Conservation (phyloP, 2,888 invertebrate genomes). For the Steinernema carpocapsae region DNA sequence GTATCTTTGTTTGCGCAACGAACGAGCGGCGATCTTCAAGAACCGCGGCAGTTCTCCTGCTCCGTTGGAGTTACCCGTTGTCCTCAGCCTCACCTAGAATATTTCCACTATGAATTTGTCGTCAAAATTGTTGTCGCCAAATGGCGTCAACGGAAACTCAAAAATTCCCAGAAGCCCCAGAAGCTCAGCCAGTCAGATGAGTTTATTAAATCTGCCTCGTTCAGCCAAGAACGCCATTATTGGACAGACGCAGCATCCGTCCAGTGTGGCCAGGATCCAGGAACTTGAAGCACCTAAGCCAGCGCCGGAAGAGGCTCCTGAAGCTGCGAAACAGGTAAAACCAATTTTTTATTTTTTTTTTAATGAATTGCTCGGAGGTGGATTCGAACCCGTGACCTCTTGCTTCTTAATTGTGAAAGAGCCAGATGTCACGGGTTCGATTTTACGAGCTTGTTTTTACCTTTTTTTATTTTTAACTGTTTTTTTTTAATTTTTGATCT, state of each 20-base stretch:
- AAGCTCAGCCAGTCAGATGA: conserved; percentile 43
- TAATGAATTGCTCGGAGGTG: no score
- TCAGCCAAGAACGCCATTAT: conserved; percentile 64
- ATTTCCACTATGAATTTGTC: conserved; percentile 35
- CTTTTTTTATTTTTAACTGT: no score
- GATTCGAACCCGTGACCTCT: no score
- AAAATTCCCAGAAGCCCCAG: conserved; percentile 16
- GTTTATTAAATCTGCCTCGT: conserved; percentile 49
- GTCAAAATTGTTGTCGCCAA: conserved; percentile 39
- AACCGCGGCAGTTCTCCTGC: no score
- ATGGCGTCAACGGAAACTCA: conserved; percentile 32
- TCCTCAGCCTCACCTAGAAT: conserved; percentile 2
- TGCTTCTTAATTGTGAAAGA: no score
- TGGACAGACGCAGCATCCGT: conserved; percentile 62
- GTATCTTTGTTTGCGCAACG: conserved; percentile 31
- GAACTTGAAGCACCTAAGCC: conserved; percentile 65
- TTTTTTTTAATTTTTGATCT: no score
- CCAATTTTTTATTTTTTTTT: conserved; percentile 13
- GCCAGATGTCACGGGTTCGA: no score
- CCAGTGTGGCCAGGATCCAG: conserved; percentile 60
- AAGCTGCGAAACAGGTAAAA: conserved; percentile 53
- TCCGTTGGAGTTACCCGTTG: neutral
- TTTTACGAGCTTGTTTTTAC: no score
- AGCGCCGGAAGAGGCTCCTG: conserved; percentile 57
- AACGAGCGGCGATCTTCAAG: neutral